Evolutionary conservation across 2,888 invertebrate species (phyloP).

Genomic region (Dyspetes luteomarginatus): DNA sequence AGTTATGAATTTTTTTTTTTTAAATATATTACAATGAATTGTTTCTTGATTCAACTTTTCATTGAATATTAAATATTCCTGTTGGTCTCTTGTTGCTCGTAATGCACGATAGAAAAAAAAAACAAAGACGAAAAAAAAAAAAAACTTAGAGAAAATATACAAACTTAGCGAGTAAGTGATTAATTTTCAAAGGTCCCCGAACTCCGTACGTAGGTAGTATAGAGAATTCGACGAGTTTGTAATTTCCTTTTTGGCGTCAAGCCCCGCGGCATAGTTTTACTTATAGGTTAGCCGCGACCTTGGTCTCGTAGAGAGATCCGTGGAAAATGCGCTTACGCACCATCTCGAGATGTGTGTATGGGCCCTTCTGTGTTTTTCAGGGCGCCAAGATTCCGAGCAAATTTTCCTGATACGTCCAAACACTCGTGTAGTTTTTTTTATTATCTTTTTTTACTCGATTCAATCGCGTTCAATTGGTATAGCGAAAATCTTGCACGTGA

Average conservation of each 20-base stretch:
- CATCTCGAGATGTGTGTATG: not conserved
- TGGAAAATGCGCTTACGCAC: slow-evolving; percentile 9
- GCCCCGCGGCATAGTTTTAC: slow-evolving; percentile 38
- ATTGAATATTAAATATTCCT: not conserved
- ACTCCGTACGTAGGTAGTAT: not conserved
- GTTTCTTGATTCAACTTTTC: not conserved
- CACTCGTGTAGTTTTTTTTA: too few relatives aligned
- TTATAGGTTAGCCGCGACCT: slow-evolving; percentile 50
- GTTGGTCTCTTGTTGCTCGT: not conserved
- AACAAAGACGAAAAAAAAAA: not conserved
- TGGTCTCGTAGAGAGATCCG: slow-evolving; percentile 21
- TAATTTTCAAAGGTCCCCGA: slow-evolving; percentile 30
- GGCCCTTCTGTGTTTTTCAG: not conserved
- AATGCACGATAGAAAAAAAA: not conserved
- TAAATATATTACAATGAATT: not conserved
- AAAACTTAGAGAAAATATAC: not conserved
- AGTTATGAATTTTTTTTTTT: not conserved
- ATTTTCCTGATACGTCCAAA: not conserved
- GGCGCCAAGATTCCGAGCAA: slow-evolving; percentile 49
- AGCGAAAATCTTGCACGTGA: slow-evolving; percentile 49
- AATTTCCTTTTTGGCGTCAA: slow-evolving; percentile 5
- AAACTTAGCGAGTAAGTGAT: not conserved
- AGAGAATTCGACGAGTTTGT: slow-evolving; percentile 23
- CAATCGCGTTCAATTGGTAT: too few relatives aligned
- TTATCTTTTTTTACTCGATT: too few relatives aligned